These are phyloP conservation scores for Cantharis lateralis DNA, from an alignment of 2,888 invertebrate species.

Conservation along the genomic window DNA sequence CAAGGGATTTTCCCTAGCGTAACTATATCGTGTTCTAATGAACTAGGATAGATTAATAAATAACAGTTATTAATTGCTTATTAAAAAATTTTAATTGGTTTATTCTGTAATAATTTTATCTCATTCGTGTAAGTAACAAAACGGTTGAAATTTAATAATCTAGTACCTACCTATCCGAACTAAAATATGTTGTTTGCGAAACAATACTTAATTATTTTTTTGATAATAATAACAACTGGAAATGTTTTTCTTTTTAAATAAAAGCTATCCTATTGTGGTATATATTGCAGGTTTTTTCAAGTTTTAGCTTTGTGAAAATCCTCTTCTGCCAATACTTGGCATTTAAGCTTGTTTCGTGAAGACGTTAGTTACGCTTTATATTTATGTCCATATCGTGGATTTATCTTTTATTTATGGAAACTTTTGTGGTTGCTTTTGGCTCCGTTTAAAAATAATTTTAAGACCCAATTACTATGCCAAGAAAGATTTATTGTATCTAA, in stretches of 20 bases:
- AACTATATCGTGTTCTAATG: conserved; percentile 16
- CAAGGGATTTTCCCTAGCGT: conserved; percentile 14
- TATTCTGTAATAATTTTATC: not conserved
- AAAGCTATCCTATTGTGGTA: conserved; percentile 10
- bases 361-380: conserved; percentile 24
- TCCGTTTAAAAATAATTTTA: conserved; percentile 34
- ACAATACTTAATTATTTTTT: not conserved
- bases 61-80: conserved; percentile 5
- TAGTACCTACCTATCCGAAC: not conserved
- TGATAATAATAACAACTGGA: not conserved
- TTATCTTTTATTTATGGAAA: conserved; percentile 35
- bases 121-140: not conserved
- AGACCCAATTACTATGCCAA: conserved; percentile 31
- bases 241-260: conserved; percentile 7
- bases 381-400: conserved; percentile 28
- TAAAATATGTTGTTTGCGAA: not conserved
- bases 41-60: conserved; percentile 15
- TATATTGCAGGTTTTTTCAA: conserved; percentile 18
- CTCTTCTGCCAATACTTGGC: conserved; percentile 18
- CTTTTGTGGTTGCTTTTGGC: conserved; percentile 33
- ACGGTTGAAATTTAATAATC: not conserved
- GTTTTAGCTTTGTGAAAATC: conserved; percentile 15
- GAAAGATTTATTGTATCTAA: conserved; percentile 26
- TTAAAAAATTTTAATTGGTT: not conserved
- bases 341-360: conserved; percentile 20